Base-by-base conservation (phyloP, 2,888 invertebrate genomes). In the Leucophenga maculata region DNA sequence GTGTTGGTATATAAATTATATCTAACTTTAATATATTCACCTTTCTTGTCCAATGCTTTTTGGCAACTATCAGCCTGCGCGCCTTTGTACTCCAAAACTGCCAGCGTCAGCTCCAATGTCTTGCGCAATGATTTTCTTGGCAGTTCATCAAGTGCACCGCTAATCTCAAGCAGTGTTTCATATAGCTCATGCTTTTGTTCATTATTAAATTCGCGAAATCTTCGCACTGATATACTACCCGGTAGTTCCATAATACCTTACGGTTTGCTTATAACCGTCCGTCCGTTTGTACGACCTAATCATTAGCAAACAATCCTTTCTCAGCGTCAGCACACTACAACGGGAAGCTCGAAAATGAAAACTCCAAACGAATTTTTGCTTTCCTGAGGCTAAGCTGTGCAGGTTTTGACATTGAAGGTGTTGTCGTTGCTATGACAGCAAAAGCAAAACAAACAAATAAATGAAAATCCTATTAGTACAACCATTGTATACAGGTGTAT, bases 71-170 rank as follows among this genome's bases (percentile, higher is more conserved):
- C 71, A 1, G 85, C 86, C 78, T 86, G 80, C 48, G 85, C 79
- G 11, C 86, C 87, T 74, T 89, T 88, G 74, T 85, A 85, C 71
- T 82, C 78, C 69, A 89, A 59, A 1, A 88, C 83, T 26, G 79
- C 79, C 73, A 88, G 70, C 8, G 87, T 82, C 16, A 88, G 71
- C n/a, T 86, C 84, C 59, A 88, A 77, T 20, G 86, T 84, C 71
- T 86, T 88, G 20, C 88, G 82, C 65, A 86, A 76, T 31, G 84
- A 85, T 72, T 85, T 86, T 68, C 85, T 86, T 18, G 88, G 88
- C 76, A 88, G 71, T 72, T 86, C 85, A 18, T 88, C 86, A 14
- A 85, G 69, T 18, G 83, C 75, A 14, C 82, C 80, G 11, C 79
- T 72, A 60, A 85, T 68, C 48, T 82, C 78, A 26, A 86, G 75